Conservation (phyloP, 2,888 invertebrate species). For the Perizoma flavofasciatum region DNA sequence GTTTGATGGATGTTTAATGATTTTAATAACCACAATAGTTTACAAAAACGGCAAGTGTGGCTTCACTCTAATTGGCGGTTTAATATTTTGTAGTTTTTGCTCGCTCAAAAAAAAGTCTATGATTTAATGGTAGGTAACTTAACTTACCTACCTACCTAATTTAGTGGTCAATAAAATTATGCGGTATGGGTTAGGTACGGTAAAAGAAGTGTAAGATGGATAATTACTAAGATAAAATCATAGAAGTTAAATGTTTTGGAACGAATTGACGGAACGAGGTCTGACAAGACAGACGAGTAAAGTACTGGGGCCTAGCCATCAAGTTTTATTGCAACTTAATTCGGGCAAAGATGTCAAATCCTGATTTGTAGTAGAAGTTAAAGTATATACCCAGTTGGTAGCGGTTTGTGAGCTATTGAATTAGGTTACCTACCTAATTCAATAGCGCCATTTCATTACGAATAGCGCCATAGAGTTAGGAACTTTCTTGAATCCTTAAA, state of each 20-base stretch:
- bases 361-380: no score
- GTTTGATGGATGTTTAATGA: constrained; percentile 7
- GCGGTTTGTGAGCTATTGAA: no score
- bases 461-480: no score
- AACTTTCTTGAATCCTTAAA: no score
- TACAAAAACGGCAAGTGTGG: constrained; percentile 10
- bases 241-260: constrained; percentile 6
- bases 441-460: no score
- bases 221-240: constrained; percentile 12
- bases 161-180: not conserved
- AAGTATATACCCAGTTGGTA: no score
- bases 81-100: constrained; percentile 11
- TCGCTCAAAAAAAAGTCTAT: constrained; percentile 1
- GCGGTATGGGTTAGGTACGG: constrained; percentile 1
- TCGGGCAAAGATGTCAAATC: no score
- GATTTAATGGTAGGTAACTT: constrained; percentile 1
- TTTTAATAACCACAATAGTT: constrained; percentile 6
- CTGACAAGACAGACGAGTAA: no score
- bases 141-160: not conserved
- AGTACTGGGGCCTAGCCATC: no score
- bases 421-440: no score
- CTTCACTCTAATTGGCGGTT: constrained; percentile 10
- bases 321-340: no score
- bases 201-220: constrained; percentile 7
- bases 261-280: constrained; percentile 2